Conservation (phyloP, 2,113 vertebrate species). For the Furnarius figulus region DNA sequence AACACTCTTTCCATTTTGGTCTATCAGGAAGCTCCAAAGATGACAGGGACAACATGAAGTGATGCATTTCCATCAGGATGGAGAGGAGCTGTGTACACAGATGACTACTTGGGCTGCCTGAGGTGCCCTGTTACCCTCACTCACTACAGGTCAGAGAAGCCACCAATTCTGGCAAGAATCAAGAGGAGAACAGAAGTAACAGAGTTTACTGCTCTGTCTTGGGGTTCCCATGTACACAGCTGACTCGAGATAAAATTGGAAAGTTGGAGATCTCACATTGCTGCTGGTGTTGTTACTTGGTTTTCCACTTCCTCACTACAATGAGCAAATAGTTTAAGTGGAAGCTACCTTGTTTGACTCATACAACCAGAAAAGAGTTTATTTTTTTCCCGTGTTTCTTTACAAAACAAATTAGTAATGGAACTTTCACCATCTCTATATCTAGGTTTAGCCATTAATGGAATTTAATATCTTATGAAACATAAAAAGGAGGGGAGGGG, state of each 20-base stretch:
- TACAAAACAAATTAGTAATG: not conserved
- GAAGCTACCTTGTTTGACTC: not conserved
- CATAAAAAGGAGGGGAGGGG: not conserved
- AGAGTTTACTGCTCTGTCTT: rapidly evolving
- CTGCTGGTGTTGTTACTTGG: not conserved
- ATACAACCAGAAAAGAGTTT: not conserved
- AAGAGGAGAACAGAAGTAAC: not conserved
- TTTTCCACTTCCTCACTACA: not conserved
- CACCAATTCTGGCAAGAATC: rapidly evolving
- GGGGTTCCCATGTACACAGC: too few species aligned
- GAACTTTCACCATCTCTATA: not conserved
- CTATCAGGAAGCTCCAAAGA: not conserved
- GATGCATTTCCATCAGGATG: not conserved
- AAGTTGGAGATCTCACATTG: not conserved
- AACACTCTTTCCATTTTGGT: not conserved
- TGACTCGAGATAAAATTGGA: not conserved
- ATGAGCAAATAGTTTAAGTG: not conserved
- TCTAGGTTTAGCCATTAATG: not conserved
- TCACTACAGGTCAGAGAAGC: not conserved
- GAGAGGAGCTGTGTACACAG: not conserved
- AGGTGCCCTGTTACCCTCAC: not conserved
- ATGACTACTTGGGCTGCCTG: not conserved
- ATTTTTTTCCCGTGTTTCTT: not conserved
- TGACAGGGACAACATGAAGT: not conserved
- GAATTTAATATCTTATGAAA: not conserved